phyloP scores from a whole-genome alignment of 2,888 invertebrate species.

The Coleophora deauratella region DNA sequence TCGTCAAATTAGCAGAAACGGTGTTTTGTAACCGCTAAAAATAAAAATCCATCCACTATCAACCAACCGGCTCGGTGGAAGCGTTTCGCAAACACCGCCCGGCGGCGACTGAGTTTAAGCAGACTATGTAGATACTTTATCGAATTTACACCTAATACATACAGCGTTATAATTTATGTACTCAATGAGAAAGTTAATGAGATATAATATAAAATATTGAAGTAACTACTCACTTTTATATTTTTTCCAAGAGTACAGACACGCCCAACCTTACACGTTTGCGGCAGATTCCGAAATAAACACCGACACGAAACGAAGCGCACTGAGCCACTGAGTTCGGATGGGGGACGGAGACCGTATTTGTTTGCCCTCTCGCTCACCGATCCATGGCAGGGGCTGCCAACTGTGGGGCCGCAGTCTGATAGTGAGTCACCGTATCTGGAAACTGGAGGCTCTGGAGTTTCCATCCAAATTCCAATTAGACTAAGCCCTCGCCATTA shows the following conservation, averaged over 20 bases:
- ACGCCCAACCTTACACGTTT: conserved; percentile 52
- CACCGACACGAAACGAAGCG: conserved; percentile 23
- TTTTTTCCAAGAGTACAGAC: conserved; percentile 32
- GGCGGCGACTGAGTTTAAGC: too few relatives aligned
- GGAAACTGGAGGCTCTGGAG: too few relatives aligned
- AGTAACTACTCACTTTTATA: conserved; percentile 49
- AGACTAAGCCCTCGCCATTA: too few relatives aligned
- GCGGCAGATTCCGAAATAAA: conserved; percentile 57
- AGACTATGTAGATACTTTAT: too few relatives aligned
- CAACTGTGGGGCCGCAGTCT: conserved; percentile 32
- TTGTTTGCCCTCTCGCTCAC: conserved; percentile 58
- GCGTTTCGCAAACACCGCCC: conserved; percentile 29
- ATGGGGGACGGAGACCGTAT: conserved; percentile 37
- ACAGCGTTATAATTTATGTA: too few relatives aligned
- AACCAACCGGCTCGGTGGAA: conserved; percentile 42
- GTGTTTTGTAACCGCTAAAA: conserved; percentile 31
- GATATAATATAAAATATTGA: neutral
- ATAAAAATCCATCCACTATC: conserved; percentile 38
- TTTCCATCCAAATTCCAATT: too few relatives aligned
- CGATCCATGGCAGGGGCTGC: conserved; percentile 21
- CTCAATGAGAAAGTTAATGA: too few relatives aligned
- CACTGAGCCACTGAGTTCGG: conserved; percentile 30
- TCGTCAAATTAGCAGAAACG: too few relatives aligned
- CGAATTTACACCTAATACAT: too few relatives aligned
- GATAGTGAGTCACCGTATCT: too few relatives aligned